phyloP scores from a whole-genome alignment of 1,140 invertebrate genomes.

The Acromyrmex charruanus region DNA sequence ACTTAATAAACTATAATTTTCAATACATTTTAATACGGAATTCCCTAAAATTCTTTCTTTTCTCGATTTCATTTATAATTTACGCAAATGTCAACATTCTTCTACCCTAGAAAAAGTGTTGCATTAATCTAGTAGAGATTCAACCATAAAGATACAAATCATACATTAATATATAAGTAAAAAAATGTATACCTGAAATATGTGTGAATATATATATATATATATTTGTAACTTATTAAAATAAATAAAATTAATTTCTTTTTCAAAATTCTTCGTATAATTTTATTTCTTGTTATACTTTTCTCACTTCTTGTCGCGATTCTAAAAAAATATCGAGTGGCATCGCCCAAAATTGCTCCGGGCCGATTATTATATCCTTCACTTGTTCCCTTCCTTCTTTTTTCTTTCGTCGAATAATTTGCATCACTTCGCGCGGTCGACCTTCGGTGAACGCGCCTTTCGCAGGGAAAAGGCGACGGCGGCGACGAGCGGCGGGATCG shows the following conservation, averaged over 20 bases:
- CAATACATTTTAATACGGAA: background rate
- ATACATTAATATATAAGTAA: too few species aligned
- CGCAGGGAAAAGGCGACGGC: slow-evolving; percentile 52
- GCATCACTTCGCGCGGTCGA: slow-evolving; percentile 37
- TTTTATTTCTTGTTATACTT: background rate
- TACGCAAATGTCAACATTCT: too few species aligned
- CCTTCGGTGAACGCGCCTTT: slow-evolving; percentile 55
- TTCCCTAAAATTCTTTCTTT: too few species aligned
- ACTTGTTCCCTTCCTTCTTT: background rate
- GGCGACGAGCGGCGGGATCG: slow-evolving; percentile 45
- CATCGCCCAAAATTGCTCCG: background rate
- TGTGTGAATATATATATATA: background rate
- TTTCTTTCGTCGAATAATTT: slow-evolving; percentile 1
- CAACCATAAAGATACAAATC: too few species aligned
- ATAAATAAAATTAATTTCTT: background rate
- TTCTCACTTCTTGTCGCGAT: background rate
- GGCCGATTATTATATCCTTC: slow-evolving; percentile 32
- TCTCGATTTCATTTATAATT: too few species aligned
- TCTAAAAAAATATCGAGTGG: background rate
- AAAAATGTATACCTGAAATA: too few species aligned
- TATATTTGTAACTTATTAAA: background rate
- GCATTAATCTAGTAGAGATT: too few species aligned
- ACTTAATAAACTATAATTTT: background rate
- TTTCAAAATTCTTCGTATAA: background rate
- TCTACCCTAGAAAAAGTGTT: too few species aligned